A percentile compares a stretch with the other conserved stretches of the same genome.
phyloP scores from a whole-genome alignment of 2,888 invertebrate genomes.

The Ophion ventricosus region DNA sequence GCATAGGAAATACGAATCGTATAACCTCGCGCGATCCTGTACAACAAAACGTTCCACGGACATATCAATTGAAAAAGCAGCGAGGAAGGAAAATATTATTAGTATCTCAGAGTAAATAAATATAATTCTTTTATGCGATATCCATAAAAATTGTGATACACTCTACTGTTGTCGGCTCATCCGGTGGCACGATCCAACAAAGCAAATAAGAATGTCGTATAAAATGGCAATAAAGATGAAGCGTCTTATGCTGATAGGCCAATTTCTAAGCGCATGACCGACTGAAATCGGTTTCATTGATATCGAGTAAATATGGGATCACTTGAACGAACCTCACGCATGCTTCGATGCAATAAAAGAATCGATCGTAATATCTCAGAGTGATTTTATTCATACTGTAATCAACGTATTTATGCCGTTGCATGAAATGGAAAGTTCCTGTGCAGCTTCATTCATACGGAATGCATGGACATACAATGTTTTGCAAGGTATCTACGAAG shows the following conservation, averaged over 20 bases:
- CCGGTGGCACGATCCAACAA: neutral
- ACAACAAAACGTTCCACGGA: slow-evolving; percentile 54
- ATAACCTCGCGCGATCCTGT: slow-evolving; percentile 39
- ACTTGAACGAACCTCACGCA: too few relatives aligned
- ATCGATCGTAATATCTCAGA: too few relatives aligned
- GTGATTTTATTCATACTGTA: too few relatives aligned
- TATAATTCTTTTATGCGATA: slow-evolving; percentile 31
- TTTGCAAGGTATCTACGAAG: too few relatives aligned
- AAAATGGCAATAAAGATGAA: slow-evolving; percentile 9
- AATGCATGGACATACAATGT: too few relatives aligned
- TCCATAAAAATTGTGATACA: slow-evolving; percentile 24
- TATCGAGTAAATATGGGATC: neutral
- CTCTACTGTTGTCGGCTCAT: slow-evolving; percentile 11
- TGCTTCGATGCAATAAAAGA: too few relatives aligned
- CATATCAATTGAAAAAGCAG: slow-evolving; percentile 52
- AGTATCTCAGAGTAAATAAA: slow-evolving; percentile 36
- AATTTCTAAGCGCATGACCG: slow-evolving; percentile 5
- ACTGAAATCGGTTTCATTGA: neutral
- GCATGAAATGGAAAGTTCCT: too few relatives aligned
- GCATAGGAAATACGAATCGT: slow-evolving; percentile 62
- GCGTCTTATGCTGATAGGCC: slow-evolving; percentile 9
- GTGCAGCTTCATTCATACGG: too few relatives aligned
- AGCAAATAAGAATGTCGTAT: slow-evolving; percentile 2
- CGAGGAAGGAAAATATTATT: slow-evolving; percentile 49
- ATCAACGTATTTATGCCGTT: too few relatives aligned